A percentile compares a stretch with the other conserved stretches of the same genome.
Evolutionary conservation across 2,797 vertebrate species (phyloP).

Genomic region (Sebastes diaconus): DNA sequence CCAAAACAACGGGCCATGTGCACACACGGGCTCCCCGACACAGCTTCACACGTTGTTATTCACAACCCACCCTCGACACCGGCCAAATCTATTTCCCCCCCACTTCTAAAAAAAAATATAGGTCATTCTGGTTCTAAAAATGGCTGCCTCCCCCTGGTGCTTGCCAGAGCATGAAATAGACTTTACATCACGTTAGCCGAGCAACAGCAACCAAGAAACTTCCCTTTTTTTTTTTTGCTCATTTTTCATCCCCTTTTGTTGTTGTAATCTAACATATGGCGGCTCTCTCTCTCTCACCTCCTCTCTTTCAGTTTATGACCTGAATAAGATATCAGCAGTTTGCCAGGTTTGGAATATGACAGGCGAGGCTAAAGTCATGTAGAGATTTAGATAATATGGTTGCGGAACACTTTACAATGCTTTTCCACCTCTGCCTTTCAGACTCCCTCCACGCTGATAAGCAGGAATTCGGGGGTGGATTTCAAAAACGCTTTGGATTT

Average conservation of each 20-base stretch:
- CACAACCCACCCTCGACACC: conserved; percentile 52
- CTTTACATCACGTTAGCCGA: conserved; percentile 79
- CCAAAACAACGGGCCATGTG: conserved; percentile 60
- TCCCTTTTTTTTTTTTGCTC: conserved; percentile 34
- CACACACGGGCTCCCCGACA: conserved; percentile 13
- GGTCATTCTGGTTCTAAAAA: conserved; percentile 80
- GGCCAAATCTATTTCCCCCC: conserved; percentile 54
- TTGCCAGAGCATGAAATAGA: conserved; percentile 83
- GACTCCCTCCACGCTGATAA: conserved; percentile 63
- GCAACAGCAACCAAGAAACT: conserved; percentile 65
- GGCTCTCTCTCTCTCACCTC: conserved; percentile 36
- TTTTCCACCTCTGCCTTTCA: conserved; percentile 71
- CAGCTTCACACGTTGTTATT: conserved; percentile 51
- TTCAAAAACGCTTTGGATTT: conserved; percentile 62
- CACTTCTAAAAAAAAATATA: conserved; percentile 54
- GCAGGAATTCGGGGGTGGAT: conserved; percentile 50
- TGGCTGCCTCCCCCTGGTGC: conserved; percentile 63
- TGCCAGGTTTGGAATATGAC: conserved; percentile 70
- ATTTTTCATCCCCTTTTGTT: conserved; percentile 72
- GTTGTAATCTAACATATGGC: conserved; percentile 70
- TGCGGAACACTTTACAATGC: conserved; percentile 58
- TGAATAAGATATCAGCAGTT: conserved; percentile 81
- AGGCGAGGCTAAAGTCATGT: conserved; percentile 68
- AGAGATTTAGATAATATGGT: conserved; percentile 77
- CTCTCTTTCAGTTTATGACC: conserved; percentile 62